A percentile compares a stretch with the other conserved stretches of the same genome.
These are phyloP conservation scores for Microplitis manilae DNA, from an alignment of 2,888 invertebrate genomes.

Conservation along the genomic window DNA sequence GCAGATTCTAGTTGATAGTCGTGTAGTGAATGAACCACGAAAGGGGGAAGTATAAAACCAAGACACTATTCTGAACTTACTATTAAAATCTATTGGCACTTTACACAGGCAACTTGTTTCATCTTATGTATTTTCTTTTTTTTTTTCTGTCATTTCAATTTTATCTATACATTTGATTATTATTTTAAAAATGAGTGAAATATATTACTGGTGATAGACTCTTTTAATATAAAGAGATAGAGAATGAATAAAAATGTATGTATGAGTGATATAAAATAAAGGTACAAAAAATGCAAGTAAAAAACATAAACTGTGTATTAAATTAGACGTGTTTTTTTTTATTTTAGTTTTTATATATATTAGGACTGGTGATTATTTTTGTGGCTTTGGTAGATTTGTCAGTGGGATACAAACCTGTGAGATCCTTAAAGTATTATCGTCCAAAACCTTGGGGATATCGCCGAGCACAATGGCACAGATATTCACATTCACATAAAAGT, in stretches of 20 bases:
- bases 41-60: conserved; percentile 60
- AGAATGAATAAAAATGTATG: conserved; percentile 26
- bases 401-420: conserved; percentile 53
- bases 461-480: conserved; percentile 50
- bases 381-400: conserved; percentile 51
- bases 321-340: conserved; percentile 16
- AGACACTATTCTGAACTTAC: conserved; percentile 42
- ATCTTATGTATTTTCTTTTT: neutral
- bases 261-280: neutral
- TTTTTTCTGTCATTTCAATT: neutral
- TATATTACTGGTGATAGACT: too few species aligned
- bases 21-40: conserved; percentile 25
- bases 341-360: conserved; percentile 25
- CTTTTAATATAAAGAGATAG: too few species aligned
- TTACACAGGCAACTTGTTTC: conserved; percentile 12
- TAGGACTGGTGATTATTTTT: conserved; percentile 47
- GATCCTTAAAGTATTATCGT: conserved; percentile 56
- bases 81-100: conserved; percentile 40
- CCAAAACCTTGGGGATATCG: conserved; percentile 45
- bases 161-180: neutral
- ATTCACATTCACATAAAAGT: conserved; percentile 51
- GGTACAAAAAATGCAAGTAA: neutral
- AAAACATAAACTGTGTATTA: neutral
- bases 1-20: conserved; percentile 34
- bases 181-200: neutral